These are phyloP conservation scores for Drosophila pectinifera DNA, from an alignment of 1,140 invertebrate species.

Conservation along the genomic window DNA sequence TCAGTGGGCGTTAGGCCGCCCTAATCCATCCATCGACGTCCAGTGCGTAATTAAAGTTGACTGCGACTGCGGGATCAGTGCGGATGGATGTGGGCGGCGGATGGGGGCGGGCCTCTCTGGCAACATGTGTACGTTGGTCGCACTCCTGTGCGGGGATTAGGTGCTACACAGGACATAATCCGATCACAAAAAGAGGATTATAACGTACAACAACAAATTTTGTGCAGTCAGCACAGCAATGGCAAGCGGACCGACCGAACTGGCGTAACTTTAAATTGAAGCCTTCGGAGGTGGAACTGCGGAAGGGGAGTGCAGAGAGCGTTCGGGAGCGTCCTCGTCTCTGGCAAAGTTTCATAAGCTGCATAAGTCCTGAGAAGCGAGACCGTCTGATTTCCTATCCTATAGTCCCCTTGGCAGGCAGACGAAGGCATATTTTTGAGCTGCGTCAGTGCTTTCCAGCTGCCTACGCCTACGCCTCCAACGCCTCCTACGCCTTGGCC, in stretches of 20 bases:
- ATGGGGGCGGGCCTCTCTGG: constrained; percentile 1
- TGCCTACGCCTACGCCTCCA: constrained; percentile 42
- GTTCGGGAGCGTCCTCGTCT: constrained; percentile 1
- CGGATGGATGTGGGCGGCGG: constrained; percentile 8
- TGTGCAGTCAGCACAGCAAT: constrained; percentile 24
- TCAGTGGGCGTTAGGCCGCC: constrained; percentile 51
- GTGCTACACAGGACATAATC: constrained; percentile 78
- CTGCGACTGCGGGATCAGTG: constrained; percentile 71
- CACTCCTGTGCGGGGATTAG: constrained; percentile 61
- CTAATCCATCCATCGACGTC: constrained; percentile 68
- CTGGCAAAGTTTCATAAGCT: constrained; percentile 60
- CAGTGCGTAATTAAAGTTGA: constrained; percentile 76
- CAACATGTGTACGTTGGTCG: constrained; percentile 43
- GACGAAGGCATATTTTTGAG: constrained; percentile 42
- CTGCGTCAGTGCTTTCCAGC: constrained; percentile 52
- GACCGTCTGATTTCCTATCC: constrained; percentile 15
- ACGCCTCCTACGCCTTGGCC: constrained; percentile 16
- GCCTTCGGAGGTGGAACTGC: constrained; percentile 3
- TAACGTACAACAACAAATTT: constrained; percentile 65
- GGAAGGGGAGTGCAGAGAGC: constrained; percentile 13
- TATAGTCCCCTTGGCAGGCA: background rate
- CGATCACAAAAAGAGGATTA: constrained; percentile 82
- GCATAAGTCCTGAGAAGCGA: constrained; percentile 55
- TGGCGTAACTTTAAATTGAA: constrained; percentile 71
- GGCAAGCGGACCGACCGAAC: constrained; percentile 33